Evolutionary conservation across 1,140 invertebrate species (phyloP).

Genomic region (Scaptodrosophila lebanonensis): DNA sequence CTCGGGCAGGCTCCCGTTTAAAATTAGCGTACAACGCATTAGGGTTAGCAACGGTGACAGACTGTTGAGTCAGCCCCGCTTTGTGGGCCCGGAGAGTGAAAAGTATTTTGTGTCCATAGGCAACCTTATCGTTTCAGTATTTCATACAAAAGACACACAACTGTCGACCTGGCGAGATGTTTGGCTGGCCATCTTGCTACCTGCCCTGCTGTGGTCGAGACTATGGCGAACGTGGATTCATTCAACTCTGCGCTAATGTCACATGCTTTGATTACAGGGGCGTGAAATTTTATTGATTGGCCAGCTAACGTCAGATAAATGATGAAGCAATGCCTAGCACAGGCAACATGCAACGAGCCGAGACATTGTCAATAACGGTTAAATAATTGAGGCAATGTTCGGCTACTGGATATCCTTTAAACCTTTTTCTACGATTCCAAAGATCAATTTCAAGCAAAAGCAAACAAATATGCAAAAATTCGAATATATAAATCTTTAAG

Average conservation of each 20-base stretch:
- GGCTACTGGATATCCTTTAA: too few relatives aligned
- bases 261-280: conserved; percentile 74
- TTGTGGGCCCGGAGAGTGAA: conserved; percentile 17
- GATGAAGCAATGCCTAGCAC: conserved; percentile 25
- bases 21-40: conserved; percentile 59
- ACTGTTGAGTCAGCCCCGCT: conserved; percentile 60
- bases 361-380: conserved; percentile 20
- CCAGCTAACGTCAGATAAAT: conserved; percentile 53
- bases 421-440: too few relatives aligned
- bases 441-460: too few relatives aligned
- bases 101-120: conserved; percentile 45
- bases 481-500: too few relatives aligned
- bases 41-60: conserved; percentile 48
- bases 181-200: conserved; percentile 9
- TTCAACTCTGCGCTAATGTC: conserved; percentile 76
- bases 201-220: conserved; percentile 14
- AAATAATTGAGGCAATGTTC: conserved; percentile 11
- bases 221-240: conserved; percentile 51
- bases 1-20: conserved; percentile 24
- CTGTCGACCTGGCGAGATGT: conserved; percentile 18
- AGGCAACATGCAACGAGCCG: conserved; percentile 8
- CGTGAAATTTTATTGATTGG: conserved; percentile 77
- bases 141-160: conserved; percentile 44
- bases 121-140: conserved; percentile 54
- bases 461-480: too few relatives aligned